Evolutionary conservation across 2,797 vertebrate species (phyloP).

Genomic region (Acanthurus tractus): DNA sequence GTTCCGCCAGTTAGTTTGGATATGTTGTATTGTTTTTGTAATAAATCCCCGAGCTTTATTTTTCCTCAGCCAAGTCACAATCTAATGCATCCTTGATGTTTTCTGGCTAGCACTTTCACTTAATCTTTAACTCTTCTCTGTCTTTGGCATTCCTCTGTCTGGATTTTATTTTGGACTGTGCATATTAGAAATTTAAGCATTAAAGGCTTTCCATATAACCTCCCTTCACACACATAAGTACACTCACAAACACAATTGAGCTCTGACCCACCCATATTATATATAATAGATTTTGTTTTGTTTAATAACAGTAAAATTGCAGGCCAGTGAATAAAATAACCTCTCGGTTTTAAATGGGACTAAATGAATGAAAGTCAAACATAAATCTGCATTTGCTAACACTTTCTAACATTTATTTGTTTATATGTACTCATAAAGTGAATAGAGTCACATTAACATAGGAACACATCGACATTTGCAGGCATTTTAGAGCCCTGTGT

Average conservation of each 20-base stretch:
- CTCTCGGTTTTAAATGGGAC: not conserved
- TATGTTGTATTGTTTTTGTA: conserved; percentile 49
- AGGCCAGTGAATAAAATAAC: not conserved
- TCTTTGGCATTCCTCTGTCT: conserved; percentile 25
- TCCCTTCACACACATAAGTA: not conserved
- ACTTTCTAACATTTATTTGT: not conserved
- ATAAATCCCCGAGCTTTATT: conserved; percentile 35
- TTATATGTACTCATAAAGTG: not conserved
- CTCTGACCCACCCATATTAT: not conserved
- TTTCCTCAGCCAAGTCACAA: conserved; percentile 49
- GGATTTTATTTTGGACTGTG: conserved; percentile 35
- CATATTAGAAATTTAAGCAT: conserved; percentile 29
- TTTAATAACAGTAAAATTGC: not conserved
- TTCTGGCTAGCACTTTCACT: conserved; percentile 37
- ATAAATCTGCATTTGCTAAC: conserved; percentile 9
- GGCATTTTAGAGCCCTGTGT: not conserved
- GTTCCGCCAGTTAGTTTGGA: conserved; percentile 49
- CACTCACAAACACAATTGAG: not conserved
- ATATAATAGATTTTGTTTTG: not conserved
- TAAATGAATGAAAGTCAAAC: not conserved
- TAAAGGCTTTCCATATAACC: not conserved
- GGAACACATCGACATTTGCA: not conserved
- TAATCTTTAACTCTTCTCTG: conserved; percentile 40
- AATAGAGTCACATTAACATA: not conserved
- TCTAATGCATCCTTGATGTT: conserved; percentile 53